A percentile compares a stretch with the other conserved stretches of the same genome.
Evolutionary conservation across 2,888 invertebrate species (phyloP).

Genomic region (Pseudococcus jackbeardsleyi): DNA sequence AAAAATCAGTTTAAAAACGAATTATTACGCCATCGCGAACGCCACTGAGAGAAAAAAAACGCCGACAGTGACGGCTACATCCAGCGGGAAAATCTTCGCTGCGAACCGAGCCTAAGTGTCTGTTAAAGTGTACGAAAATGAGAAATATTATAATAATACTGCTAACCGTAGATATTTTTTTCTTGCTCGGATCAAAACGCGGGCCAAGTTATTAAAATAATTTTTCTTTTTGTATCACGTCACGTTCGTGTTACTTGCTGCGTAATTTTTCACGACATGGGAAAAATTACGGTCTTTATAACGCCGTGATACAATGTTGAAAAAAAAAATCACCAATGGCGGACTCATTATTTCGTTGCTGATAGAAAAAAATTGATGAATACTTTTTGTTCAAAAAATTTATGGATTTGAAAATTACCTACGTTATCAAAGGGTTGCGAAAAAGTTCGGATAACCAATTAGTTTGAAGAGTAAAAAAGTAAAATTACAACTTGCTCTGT

Average conservation of each 20-base stretch:
- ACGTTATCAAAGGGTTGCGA: not conserved
- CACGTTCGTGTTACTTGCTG: not conserved
- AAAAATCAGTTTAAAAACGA: conserved; percentile 29
- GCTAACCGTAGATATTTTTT: not conserved
- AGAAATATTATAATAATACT: not conserved
- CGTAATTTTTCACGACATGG: conserved; percentile 13
- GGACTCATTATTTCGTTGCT: conserved; percentile 1
- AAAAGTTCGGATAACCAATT: not conserved
- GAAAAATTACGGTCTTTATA: not conserved
- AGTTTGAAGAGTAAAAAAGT: no score
- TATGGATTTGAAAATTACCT: not conserved
- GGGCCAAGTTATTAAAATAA: not conserved
- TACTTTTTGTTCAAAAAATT: not conserved
- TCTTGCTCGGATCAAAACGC: not conserved
- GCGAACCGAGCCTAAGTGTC: not conserved
- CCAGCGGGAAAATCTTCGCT: not conserved
- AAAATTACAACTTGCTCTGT: no score
- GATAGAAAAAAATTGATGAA: not conserved
- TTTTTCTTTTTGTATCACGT: conserved; percentile 2
- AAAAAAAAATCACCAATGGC: not conserved
- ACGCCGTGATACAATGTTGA: not conserved
- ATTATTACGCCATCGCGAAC: not conserved
- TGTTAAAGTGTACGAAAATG: conserved; percentile 3
- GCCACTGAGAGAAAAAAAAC: not conserved
- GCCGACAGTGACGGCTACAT: not conserved